Base-by-base conservation (phyloP, 2,888 invertebrate species). In the Anticlea derivata region DNA sequence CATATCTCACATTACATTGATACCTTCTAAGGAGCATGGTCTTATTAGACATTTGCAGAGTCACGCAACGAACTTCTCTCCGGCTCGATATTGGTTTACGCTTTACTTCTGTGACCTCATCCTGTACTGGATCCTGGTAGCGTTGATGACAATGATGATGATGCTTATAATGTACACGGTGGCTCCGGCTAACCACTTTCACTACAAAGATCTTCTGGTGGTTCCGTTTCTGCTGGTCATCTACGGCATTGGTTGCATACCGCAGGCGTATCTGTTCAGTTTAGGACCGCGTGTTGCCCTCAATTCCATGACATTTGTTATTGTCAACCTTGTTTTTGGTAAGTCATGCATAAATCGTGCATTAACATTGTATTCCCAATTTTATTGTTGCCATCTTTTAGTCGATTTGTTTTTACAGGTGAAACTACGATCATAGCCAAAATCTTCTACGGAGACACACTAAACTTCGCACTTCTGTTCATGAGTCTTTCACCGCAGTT, bases 231-330 rank as follows among this genome's bases (percentile, higher is more conserved):
- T 82, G 66, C 55, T 88, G 35, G 43, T 70, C 0, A 40, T 82
- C 0, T 88, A 87, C 39, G 86, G 86, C 0, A 27, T 83, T 4
- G 80, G 78, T 0, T 80, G 82, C 50, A 70, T 86, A n/a, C 88
- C 88, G 0, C 87, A 84, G 58, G 87, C 85, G 0, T 89, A 88
- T 52, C 65, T 88, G 11, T 86, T 89, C 57, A 86, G 88, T 39
- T 65, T 86, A 33, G 82, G 88, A 0, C 75, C 77, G 0, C 71
- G 73, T 2, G 63, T 74, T 0, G 69, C 81, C 1, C 73, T 89
- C 7, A 89, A 88, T 46, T 68, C 77, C 0, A 82, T 86, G 78
- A 74, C 73, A 2, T 85, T 78, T 51, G 57, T 85, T 17, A 82
- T 87, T 33, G 63, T 83, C 8, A 87, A 84, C 51, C 61, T 86